Evolutionary conservation across 1,140 invertebrate genomes (phyloP), one percentile per base, ranked within the genome.

Genomic region (Drosophila orosa): DNA sequence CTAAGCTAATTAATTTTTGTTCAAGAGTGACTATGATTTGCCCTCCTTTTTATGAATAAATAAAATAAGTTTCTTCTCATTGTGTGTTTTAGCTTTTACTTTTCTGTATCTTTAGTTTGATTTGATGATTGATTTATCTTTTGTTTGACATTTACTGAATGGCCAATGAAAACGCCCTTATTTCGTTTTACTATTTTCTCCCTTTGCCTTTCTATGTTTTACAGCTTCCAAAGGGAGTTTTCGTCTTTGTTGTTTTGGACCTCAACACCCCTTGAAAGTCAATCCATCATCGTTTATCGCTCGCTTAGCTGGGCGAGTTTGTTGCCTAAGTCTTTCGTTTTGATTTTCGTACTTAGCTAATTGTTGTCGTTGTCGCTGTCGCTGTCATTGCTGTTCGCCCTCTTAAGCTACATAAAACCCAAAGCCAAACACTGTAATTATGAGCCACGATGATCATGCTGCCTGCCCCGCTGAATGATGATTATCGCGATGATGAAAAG

Each of bases 301-400:
- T 65, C n/a, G 35, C 22, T n/a, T 33, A 22, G 27, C 27, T 22
- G 19, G 60, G 25, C 65, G 35, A 68, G 84, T 89, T 89, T 74
- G 84, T 90, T 75, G 84, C 85, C 74, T 74, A 90, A 90, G 85
- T 89, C 85, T 90, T 89, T 90, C 63, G 85, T 83, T 78, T 85
- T 83, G 82, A 86, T 86, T 87, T 86, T 69, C 44, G 73, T 84
- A 85, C 78, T 79, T 78, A 89, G 84, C 84, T 89, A 87, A 87
- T 87, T 87, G 84, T 87, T 87, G 80, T 69, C 78, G 80, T 59
- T 71, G 66, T 83, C 65, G 78, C 56, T 78, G 79, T 81, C 78
- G 45, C 58, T 33, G 62, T 68, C 61, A 29, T 25, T 37, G 59
- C 24, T 54, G 65, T 68, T 60, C 39, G 65, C 78, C 75, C 58